Base-by-base conservation (phyloP, 2,797 vertebrate species). In the Cichlasoma orientale region DNA sequence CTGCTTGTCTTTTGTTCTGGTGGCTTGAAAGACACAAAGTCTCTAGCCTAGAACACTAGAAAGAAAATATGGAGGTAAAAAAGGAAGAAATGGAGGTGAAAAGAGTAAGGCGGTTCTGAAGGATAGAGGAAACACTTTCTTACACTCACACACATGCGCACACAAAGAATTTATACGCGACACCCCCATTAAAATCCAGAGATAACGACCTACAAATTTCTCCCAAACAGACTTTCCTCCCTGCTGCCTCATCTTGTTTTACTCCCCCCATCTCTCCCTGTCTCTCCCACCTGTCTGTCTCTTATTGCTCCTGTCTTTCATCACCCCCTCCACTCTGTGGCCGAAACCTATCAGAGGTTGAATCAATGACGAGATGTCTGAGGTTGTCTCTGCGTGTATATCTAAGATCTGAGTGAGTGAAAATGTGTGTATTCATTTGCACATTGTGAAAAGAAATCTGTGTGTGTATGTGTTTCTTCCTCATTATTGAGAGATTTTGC, bases 231-330 rank as follows among this genome's bases (percentile, higher is more conserved):
- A 74, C 74, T 90, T 77, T 84, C 89, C 85, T 16, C 88, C 89
- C 87, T 25, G 56, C 86, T 86, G 88, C 78, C 82, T 83, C 7
- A 9, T 80, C 84, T 61, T 18, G 38, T 84, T 84, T 76, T 75
- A 55, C 86, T 75, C 78, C 80, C 80, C 75, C 77, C 68, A 1
- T 82, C 73, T 55, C 88, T 55, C 66, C 79, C 55, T 11, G 54
- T 80, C 55, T 82, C 82, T 83, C 79, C 82, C 83, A 89, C 86
- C 91, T 92, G 91, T 86, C 90, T 87, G 55, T 86, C 82, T 92
- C 81, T 77, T 87, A 80, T 93, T 94, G 89, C 91, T 50, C 27
- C 85, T 79, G 84, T 90, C 93, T 94, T 94, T 93, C 92, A 93
- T 93, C 92, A 93, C 90, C 85, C 89, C 79, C 80, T 82, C 61